Evolutionary conservation across 2,113 vertebrate genomes (phyloP), one percentile per base, ranked within the genome.

Genomic region (Montifringilla adamsi): DNA sequence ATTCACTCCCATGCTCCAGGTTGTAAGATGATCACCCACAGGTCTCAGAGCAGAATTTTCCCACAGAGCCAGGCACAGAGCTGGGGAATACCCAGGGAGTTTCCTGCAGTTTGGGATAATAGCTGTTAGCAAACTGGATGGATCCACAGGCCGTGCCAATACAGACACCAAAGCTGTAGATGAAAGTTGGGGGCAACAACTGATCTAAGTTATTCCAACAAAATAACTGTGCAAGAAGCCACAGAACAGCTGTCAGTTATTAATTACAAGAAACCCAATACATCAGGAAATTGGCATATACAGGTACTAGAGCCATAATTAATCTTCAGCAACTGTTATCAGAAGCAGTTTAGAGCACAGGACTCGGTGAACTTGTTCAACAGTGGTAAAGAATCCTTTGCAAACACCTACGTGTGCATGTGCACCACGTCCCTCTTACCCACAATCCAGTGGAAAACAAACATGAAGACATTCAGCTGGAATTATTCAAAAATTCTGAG

Each of bases 1-100:
- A 70, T 76, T 79, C 84, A 46, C 50, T 77, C 73, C 80, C 93
- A 43, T 74, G 92, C 90, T 81, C 85, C 72, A 37, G 69, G 64
- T 43, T 5, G 62, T 79, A 94, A 95, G 84, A 87, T 41, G 90
- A 94, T 95, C 62, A 8, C 53, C 19, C 17, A 19, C 39, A 60
- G 59, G 78, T 74, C 92, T 90, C 15, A 0, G n/a, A 43, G 63
- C 72, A 84, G 64, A 78, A 74, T 83, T 94, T 94, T 93, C 92
- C 80, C 95, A 87, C 81, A 63, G 41, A 87, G 53, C 13, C 35
- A 35, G 24, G 64, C 88, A 64, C 46, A 37, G 64, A 49, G 35
- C 59, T 50, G n/a, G 69, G 78, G 87, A 90, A 90, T n/a, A 70
- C 33, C 33, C 59, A 24, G 43, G 10, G 78, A 95, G 39, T 39